Evolutionary conservation across 2,113 vertebrate genomes (phyloP).

Genomic region (Xiphophorus couchianus): DNA sequence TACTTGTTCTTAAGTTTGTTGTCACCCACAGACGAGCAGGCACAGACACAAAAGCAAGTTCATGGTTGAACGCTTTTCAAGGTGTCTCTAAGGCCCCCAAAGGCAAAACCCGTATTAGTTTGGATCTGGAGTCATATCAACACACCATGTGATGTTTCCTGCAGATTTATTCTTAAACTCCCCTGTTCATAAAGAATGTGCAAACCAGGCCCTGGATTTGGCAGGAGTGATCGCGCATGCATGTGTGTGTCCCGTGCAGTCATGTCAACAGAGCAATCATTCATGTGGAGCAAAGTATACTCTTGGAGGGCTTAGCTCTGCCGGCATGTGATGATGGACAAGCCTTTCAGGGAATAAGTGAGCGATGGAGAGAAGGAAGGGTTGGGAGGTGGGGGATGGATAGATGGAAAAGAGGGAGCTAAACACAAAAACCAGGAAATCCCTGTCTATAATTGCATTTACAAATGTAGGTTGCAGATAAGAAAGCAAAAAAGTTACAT

Average conservation of each 20-base stretch:
- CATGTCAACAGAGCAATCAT: slow-evolving; percentile 77
- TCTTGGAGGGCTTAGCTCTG: slow-evolving; percentile 68
- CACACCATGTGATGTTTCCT: slow-evolving; percentile 62
- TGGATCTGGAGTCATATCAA: slow-evolving; percentile 58
- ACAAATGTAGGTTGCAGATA: slow-evolving; percentile 1
- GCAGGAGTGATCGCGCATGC: slow-evolving; percentile 21
- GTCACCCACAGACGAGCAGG: background rate
- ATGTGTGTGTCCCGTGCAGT: slow-evolving; percentile 62
- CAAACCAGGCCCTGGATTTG: slow-evolving; percentile 57
- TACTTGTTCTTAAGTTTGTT: slow-evolving; percentile 4
- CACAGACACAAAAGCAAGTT: slow-evolving; percentile 34
- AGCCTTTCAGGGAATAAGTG: slow-evolving; percentile 49
- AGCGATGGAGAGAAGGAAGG: slow-evolving; percentile 24
- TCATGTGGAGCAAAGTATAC: slow-evolving; percentile 66
- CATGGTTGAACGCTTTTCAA: slow-evolving; percentile 65
- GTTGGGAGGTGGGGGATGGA: slow-evolving; percentile 13
- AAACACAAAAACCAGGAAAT: slow-evolving; percentile 40
- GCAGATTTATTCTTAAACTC: slow-evolving; percentile 66
- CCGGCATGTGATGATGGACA: slow-evolving; percentile 73
- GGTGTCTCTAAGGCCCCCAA: slow-evolving; percentile 61
- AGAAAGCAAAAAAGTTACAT: slow-evolving; percentile 4
- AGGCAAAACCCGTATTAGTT: slow-evolving; percentile 50
- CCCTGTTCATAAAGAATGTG: slow-evolving; percentile 53
- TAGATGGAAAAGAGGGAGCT: slow-evolving; percentile 49
- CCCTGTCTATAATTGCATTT: slow-evolving; percentile 10